Conservation (phyloP, 2,113 vertebrate species). For the Trichomycterus rosablanca region DNA sequence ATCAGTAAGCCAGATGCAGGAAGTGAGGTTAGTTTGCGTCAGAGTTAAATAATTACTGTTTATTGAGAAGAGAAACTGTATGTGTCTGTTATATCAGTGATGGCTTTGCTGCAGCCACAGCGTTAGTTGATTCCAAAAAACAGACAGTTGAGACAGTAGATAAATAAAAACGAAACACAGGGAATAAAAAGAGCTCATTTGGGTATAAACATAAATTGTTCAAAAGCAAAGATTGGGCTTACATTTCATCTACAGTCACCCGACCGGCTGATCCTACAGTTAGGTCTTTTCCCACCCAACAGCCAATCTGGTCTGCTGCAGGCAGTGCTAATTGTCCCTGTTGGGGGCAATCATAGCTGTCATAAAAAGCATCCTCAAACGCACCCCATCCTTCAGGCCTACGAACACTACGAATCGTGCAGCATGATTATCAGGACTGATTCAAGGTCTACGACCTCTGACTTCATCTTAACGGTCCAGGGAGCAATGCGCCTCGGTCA, state of each 20-base stretch:
- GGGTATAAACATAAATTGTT: too few relatives aligned
- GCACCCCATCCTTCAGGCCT: too few relatives aligned
- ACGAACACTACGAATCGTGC: conserved; percentile 13
- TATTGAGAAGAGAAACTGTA: conserved; percentile 2
- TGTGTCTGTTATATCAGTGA: background rate
- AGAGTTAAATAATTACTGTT: conserved; percentile 18
- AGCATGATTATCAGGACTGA: background rate
- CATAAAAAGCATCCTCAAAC: too few relatives aligned
- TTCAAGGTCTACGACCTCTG: conserved; percentile 42
- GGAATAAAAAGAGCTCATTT: too few relatives aligned
- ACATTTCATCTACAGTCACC: too few relatives aligned
- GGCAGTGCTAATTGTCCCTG: too few relatives aligned
- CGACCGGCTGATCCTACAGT: too few relatives aligned
- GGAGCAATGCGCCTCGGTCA: conserved; percentile 53
- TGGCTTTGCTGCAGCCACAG: background rate
- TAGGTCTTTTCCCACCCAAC: too few relatives aligned
- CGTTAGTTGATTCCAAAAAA: too few relatives aligned
- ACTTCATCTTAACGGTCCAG: conserved; percentile 52
- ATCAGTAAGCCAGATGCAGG: background rate
- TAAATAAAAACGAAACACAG: background rate
- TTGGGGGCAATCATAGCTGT: too few relatives aligned
- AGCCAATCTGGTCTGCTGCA: too few relatives aligned
- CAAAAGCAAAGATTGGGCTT: too few relatives aligned
- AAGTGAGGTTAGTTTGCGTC: conserved; percentile 7
- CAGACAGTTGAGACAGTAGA: background rate